These are phyloP conservation scores for Macropus fuliginosus DNA, from an alignment of 2,797 vertebrate species.

Conservation along the genomic window DNA sequence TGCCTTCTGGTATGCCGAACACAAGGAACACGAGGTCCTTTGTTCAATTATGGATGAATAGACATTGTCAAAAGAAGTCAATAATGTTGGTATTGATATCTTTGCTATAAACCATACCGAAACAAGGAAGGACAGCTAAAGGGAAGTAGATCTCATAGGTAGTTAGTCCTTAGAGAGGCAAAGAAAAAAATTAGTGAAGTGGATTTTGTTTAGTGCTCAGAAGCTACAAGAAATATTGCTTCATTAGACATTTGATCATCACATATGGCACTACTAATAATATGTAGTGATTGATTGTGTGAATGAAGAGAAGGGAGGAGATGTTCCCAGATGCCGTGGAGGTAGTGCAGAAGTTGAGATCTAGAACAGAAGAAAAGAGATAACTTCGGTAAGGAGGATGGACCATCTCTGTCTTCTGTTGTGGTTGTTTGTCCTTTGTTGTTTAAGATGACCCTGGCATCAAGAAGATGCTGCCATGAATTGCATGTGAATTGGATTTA, in stretches of 20 bases:
- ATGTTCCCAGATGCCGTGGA: not conserved
- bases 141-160: not conserved
- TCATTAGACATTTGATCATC: not conserved
- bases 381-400: too few species aligned
- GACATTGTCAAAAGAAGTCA: not conserved
- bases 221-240: not conserved
- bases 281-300: not conserved
- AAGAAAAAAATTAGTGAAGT: not conserved
- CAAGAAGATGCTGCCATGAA: too few species aligned
- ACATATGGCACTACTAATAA: not conserved
- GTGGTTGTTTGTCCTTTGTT: too few species aligned
- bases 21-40: not conserved
- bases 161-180: not conserved
- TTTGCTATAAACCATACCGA: not conserved
- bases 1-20: not conserved
- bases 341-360: not conserved
- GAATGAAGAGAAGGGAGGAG: not conserved
- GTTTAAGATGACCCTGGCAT: too few species aligned
- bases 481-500: too few species aligned
- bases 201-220: not conserved
- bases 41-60: not conserved
- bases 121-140: not conserved
- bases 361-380: too few species aligned
- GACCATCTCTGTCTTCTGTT: not conserved
- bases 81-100: not conserved